Conservation (phyloP, 2,113 vertebrate species). For the Anarrhichthys ocellatus region DNA sequence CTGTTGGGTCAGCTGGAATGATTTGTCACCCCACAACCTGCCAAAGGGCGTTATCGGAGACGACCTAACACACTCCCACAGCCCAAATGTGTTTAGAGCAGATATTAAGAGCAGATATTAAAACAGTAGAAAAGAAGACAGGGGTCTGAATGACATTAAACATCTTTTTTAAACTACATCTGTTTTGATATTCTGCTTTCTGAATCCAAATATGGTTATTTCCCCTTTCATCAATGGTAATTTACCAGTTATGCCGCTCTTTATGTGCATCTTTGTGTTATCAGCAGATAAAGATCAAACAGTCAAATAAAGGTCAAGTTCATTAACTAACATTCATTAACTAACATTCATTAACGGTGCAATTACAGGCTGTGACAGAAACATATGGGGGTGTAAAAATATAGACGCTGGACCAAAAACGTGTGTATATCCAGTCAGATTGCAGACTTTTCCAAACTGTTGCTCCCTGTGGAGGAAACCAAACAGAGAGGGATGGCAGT, state of each 20-base stretch:
- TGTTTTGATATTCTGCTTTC: neutral
- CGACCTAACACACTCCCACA: neutral
- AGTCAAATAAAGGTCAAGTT: neutral
- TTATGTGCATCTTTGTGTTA: neutral
- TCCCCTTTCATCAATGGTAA: neutral
- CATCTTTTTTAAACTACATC: too few relatives aligned
- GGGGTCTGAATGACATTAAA: neutral
- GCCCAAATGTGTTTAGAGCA: neutral
- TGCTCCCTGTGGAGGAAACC: constrained; percentile 26
- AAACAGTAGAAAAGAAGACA: neutral
- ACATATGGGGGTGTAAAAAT: neutral
- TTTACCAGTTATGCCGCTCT: neutral
- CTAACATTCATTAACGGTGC: neutral
- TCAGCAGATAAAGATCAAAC: neutral
- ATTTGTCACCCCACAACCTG: constrained; percentile 32
- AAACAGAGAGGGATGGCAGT: constrained; percentile 1
- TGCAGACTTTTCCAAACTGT: constrained; percentile 29
- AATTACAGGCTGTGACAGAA: neutral
- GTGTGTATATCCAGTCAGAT: neutral
- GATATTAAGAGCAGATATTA: neutral
- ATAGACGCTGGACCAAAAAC: neutral
- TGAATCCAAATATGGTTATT: neutral
- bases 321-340: neutral
- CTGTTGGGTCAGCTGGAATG: constrained; percentile 29
- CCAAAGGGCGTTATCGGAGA: constrained; percentile 27